A percentile compares a stretch with the other conserved stretches of the same genome.
phyloP scores from a whole-genome alignment of 2,888 invertebrate genomes.

The Marronus borbonicus region DNA sequence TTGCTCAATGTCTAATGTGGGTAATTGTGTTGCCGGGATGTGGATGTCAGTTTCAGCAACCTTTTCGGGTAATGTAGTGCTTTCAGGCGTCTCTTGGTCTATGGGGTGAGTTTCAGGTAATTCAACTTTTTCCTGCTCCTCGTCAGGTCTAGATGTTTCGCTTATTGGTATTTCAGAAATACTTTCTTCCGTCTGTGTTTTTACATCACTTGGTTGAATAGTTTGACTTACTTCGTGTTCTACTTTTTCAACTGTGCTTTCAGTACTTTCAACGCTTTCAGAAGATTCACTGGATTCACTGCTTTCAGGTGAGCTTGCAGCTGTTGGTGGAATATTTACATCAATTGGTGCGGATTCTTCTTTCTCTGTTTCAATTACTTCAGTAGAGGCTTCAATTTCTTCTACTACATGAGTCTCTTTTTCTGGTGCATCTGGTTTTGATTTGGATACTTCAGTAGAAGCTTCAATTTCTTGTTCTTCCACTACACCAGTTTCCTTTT shows the following conservation, averaged over 20 bases:
- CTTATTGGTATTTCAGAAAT: conserved; percentile 41
- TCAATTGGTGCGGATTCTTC: conserved; percentile 4
- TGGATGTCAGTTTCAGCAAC: conserved; percentile 46
- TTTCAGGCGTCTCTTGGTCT: conserved; percentile 13
- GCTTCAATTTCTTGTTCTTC: conserved; percentile 22
- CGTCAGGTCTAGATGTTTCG: conserved; percentile 46
- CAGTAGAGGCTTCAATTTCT: conserved; percentile 41
- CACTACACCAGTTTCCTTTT: conserved; percentile 4
- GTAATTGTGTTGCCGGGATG: neutral
- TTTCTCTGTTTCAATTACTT: conserved; percentile 51
- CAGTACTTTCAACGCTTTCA: conserved; percentile 25
- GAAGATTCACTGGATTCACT: conserved; percentile 18
- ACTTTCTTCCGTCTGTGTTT: conserved; percentile 44
- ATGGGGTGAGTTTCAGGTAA: conserved; percentile 35
- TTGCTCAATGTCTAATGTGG: conserved; percentile 33
- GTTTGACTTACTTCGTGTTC: conserved; percentile 46
- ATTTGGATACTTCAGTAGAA: conserved; percentile 43
- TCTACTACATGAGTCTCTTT: conserved; percentile 7
- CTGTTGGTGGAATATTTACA: neutral
- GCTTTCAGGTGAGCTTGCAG: neutral
- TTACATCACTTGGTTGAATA: conserved; percentile 37
- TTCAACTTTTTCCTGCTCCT: conserved; percentile 46
- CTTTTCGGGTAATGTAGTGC: conserved; percentile 19
- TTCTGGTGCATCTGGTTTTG: conserved; percentile 41
- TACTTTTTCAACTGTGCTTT: conserved; percentile 23